Percentiles rank a stretch among this genome's conserved stretches.
Conservation (phyloP, 1,140 invertebrate genomes). For the Popillia japonica region DNA sequence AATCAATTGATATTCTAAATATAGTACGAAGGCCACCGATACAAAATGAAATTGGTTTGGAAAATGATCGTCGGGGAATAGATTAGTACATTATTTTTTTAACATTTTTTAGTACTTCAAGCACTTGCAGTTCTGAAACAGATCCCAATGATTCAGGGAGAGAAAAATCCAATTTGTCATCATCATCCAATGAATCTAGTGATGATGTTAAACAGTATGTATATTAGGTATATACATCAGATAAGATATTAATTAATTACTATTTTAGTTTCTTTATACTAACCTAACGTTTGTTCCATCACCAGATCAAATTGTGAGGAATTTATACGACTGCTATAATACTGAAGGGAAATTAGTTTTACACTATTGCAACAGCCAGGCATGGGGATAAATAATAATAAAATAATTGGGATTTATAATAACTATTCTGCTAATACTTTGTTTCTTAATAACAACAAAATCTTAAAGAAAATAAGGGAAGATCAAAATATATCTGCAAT, state of each 20-base stretch:
- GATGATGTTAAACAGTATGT: background rate
- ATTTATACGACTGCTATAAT: conserved; percentile 93
- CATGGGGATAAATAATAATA: conserved; percentile 97
- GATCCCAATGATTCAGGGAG: background rate
- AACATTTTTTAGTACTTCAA: background rate
- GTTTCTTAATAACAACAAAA: too few relatives aligned
- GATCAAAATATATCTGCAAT: too few relatives aligned
- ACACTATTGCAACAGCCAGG: conserved; percentile 93
- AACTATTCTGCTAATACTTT: too few relatives aligned
- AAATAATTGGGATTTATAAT: too few relatives aligned
- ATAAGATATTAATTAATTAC: too few relatives aligned
- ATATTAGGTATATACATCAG: too few relatives aligned
- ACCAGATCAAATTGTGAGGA: conserved; percentile 90
- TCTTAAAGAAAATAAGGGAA: too few relatives aligned
- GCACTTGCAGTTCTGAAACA: background rate
- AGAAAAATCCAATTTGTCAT: background rate
- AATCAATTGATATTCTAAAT: conserved; percentile 26
- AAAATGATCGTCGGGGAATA: conserved; percentile 9
- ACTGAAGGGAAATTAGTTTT: conserved; percentile 94
- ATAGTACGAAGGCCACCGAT: background rate
- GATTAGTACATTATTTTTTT: conserved; percentile 16
- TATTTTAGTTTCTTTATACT: conserved; percentile 87
- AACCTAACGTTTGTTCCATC: conserved; percentile 96
- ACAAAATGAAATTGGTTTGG: background rate
- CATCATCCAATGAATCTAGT: background rate